Conservation (phyloP, 2,113 vertebrate genomes). For the Megaceryle torquata region DNA sequence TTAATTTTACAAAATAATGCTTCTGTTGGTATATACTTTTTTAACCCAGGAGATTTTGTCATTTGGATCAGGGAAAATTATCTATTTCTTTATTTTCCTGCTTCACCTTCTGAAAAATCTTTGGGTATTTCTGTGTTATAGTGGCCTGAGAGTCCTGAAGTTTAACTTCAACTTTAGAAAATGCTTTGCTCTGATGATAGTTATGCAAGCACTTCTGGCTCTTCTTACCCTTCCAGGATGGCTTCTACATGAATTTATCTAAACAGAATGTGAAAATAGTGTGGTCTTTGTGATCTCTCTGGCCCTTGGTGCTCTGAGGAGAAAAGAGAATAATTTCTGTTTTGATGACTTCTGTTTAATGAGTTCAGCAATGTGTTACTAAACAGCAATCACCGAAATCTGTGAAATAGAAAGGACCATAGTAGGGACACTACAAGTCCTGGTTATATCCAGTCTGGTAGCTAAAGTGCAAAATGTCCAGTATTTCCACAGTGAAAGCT, state of each 20-base stretch:
- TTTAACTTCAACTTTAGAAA: not conserved
- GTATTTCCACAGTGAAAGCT: not conserved
- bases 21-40: rapidly evolving
- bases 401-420: not conserved
- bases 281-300: not conserved
- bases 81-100: not conserved
- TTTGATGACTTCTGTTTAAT: not conserved
- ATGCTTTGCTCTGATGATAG: not conserved
- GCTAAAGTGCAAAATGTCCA: not conserved
- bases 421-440: rapidly evolving
- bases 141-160: not conserved
- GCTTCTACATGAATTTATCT: not conserved
- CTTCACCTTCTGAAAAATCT: not conserved
- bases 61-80: not conserved
- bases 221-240: not conserved
- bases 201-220: not conserved
- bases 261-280: not conserved
- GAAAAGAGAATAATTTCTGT: not conserved
- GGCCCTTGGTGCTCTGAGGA: not conserved
- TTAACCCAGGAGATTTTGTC: not conserved
- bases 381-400: not conserved
- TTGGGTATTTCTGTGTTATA: not conserved
- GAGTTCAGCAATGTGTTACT: not conserved
- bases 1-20: not conserved
- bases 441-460: not conserved